A percentile compares a stretch with the other conserved stretches of the same genome.
phyloP scores from a whole-genome alignment of 2,888 invertebrate genomes.

The Lithophane ornitopus region DNA sequence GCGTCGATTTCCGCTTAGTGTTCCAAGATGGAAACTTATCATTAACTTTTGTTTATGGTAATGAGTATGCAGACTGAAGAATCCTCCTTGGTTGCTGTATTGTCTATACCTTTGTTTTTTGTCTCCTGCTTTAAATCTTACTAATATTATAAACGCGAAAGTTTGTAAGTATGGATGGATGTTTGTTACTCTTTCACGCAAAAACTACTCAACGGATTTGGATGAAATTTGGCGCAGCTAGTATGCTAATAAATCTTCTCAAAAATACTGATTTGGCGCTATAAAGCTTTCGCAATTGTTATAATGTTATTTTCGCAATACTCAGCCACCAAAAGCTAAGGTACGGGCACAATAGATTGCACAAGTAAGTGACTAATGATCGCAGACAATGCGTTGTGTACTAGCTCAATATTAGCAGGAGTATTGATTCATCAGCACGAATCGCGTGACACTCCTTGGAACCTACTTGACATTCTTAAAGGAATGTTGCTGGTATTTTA shows the following conservation, averaged over 20 bases:
- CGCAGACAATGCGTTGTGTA: constrained; percentile 61
- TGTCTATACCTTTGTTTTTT: constrained; percentile 21
- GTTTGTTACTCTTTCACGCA: too few relatives aligned
- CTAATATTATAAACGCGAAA: too few relatives aligned
- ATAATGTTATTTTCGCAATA: constrained; percentile 38
- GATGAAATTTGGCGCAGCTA: too few relatives aligned
- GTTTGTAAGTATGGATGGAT: too few relatives aligned
- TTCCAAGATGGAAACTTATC: constrained; percentile 52
- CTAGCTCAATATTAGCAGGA: constrained; percentile 46
- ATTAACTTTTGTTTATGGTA: constrained; percentile 58
- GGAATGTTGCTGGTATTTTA: constrained; percentile 41
- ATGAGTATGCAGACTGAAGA: constrained; percentile 52
- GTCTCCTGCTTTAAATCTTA: rapidly evolving
- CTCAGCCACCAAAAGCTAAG: constrained; percentile 46
- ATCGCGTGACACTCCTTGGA: constrained; percentile 46
- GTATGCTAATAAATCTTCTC: too few relatives aligned
- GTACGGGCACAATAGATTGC: constrained; percentile 65
- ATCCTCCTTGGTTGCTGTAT: constrained; percentile 2
- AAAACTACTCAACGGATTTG: too few relatives aligned
- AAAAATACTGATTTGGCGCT: neutral
- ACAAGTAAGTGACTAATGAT: constrained; percentile 66
- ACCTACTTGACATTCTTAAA: constrained; percentile 47
- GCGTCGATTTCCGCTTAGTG: constrained; percentile 56
- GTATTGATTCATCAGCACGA: constrained; percentile 65
- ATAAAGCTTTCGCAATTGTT: constrained; percentile 26